These are phyloP conservation scores for Vireo griseus DNA, from an alignment of 2,797 vertebrate genomes.

Conservation along the genomic window DNA sequence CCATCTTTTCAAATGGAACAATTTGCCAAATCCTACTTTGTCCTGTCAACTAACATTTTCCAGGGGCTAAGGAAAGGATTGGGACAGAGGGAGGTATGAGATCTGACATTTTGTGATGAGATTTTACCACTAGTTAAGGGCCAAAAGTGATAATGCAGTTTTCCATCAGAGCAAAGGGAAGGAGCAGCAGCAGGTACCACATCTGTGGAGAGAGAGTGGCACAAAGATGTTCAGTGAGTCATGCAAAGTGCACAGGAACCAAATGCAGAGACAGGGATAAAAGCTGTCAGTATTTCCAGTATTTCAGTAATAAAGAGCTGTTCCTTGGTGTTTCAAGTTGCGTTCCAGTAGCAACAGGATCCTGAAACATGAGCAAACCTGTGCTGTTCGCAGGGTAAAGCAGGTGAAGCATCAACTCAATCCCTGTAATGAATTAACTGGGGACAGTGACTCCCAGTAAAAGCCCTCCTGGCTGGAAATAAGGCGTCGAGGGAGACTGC, in stretches of 20 bases:
- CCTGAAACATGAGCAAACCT: not conserved
- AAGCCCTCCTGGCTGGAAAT: not conserved
- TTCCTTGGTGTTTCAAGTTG: not conserved
- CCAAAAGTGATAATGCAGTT: not conserved
- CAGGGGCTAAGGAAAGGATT: not conserved
- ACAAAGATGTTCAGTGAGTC: not conserved
- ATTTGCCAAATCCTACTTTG: not conserved
- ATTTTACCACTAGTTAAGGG: not conserved
- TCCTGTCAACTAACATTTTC: not conserved
- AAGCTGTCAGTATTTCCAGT: not conserved
- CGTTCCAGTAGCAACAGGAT: not conserved
- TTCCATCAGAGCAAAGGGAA: not conserved
- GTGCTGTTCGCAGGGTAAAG: not conserved
- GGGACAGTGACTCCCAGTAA: not conserved
- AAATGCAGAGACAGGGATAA: not conserved
- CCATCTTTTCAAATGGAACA: not conserved
- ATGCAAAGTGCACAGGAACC: not conserved
- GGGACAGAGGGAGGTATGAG: not conserved
- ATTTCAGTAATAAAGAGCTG: not conserved
- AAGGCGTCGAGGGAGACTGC: not conserved
- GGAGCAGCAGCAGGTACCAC: not conserved
- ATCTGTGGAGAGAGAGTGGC: not conserved
- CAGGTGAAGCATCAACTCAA: not conserved
- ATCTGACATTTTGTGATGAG: not conserved
- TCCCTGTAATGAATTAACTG: not conserved